Evolutionary conservation across 1,140 invertebrate genomes (phyloP), one percentile per base, ranked within the genome.

Genomic region (Metopolophium dirhodum): DNA sequence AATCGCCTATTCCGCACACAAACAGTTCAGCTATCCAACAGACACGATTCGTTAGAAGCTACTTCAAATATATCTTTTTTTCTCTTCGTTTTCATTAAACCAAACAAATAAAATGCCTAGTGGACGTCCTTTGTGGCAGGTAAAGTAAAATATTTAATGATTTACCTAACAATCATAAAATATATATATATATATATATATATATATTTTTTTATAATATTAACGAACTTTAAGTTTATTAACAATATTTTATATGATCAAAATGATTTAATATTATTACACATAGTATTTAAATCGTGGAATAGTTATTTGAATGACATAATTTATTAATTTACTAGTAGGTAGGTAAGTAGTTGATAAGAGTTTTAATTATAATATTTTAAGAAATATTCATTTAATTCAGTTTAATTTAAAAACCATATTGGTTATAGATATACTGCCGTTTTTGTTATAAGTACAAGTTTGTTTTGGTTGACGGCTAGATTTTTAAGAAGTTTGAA

Each of bases 101-200:
- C 30, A 51, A 88, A 54, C 22, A 37, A 11, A 37, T 7, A 90
- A 18, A 35, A 88, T 90, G 89, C 89, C 89, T 22, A 68, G 89
- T 18, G 89, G 89, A 90, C 89, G 89, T 68, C 89, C 89, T 61
- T 90, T 90, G 54, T 90, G 89, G 89, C 89, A 90, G 89, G 89
- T 90, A 90, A 90, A 41, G 30, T 18, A 61, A 26, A n/a, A 35
- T 88, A 35, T 22, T 30, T 54, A 87, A 30, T 35, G 0, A 51
- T 22, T 88, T 88, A 41, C 41, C 41, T 3, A 35, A 88, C 14
- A 51, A n/a, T 51, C 20, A n/a, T 45, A 49, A 8, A 18, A 35
- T 6, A 35, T 20, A 68, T 20, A 6, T n/a, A 30, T n/a, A 11
- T 68, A 30, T n/a, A 14, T 6, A 35, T 20, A 68, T 20, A 6